Evolutionary conservation across 2,797 vertebrate species (phyloP).

Genomic region (Coregonus sp.): DNA sequence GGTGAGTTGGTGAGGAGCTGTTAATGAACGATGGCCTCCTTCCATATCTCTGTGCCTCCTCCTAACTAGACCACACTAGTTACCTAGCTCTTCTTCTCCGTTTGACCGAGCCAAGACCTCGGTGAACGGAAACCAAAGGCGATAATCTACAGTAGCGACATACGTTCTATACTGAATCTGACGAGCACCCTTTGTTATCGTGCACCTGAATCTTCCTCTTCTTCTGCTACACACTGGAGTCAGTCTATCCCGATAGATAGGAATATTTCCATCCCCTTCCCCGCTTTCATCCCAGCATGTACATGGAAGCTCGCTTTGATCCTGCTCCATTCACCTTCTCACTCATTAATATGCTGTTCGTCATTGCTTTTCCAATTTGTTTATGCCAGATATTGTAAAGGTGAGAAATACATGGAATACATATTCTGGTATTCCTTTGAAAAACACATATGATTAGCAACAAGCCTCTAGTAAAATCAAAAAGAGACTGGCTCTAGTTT

Average conservation of each 20-base stretch:
- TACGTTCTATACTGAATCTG: too few relatives aligned
- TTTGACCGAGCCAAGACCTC: not conserved
- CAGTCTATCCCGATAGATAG: not conserved
- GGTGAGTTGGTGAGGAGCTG: conserved; percentile 23
- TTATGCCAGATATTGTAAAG: not conserved
- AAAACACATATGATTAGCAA: not conserved
- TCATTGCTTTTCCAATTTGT: not conserved
- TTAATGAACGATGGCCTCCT: conserved; percentile 47
- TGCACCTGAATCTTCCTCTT: not conserved
- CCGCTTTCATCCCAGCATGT: not conserved
- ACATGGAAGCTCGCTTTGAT: not conserved
- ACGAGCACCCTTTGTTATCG: not conserved
- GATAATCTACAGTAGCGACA: too few relatives aligned
- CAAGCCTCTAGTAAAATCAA: not conserved
- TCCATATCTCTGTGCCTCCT: conserved; percentile 33
- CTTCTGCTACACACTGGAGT: not conserved
- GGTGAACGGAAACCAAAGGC: not conserved
- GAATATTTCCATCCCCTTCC: not conserved
- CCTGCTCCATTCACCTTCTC: not conserved
- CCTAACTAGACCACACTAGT: conserved; percentile 3
- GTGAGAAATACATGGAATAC: not conserved
- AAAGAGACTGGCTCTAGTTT: not conserved
- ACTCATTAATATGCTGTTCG: not conserved
- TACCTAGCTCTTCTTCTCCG: not conserved
- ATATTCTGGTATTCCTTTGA: not conserved